A percentile compares a stretch with the other conserved stretches of the same genome.
These are phyloP conservation scores for Tarsius wallacei DNA, from an alignment of 2,797 vertebrate species.

Conservation along the genomic window DNA sequence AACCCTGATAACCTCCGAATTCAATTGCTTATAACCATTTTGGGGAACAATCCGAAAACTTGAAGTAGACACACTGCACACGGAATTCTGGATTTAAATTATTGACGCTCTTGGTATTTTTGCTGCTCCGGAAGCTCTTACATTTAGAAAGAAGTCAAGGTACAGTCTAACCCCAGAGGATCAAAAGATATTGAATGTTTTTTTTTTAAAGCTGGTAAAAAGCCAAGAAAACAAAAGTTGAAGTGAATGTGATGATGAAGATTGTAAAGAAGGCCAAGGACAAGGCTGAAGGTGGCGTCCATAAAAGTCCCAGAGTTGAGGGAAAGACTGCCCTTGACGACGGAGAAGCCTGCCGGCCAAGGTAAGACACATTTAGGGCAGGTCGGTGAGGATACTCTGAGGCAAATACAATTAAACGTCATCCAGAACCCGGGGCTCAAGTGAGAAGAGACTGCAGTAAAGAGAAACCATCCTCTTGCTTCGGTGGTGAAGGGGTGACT, in stretches of 20 bases:
- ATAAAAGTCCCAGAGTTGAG: neutral
- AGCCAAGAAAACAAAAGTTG: constrained; percentile 71
- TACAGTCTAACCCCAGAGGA: constrained; percentile 54
- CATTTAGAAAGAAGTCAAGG: constrained; percentile 71
- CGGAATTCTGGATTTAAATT: constrained; percentile 66
- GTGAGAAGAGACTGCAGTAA: neutral
- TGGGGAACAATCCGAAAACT: constrained; percentile 62
- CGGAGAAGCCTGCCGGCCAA: neutral
- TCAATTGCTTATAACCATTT: constrained; percentile 69
- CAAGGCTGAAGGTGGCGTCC: neutral
- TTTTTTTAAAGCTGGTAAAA: constrained; percentile 45
- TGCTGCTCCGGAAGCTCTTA: constrained; percentile 39
- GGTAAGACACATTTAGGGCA: constrained; percentile 66
- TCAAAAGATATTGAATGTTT: constrained; percentile 70
- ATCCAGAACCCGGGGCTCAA: neutral
- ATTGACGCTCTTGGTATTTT: constrained; percentile 54
- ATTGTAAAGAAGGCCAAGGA: neutral
- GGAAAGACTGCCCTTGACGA: neutral
- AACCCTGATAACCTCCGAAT: constrained; percentile 74
- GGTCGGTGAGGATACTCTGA: neutral
- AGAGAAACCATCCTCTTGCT: constrained; percentile 5
- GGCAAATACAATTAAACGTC: neutral
- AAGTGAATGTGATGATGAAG: constrained; percentile 22
- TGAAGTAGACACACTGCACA: neutral
- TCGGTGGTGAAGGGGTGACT: neutral